Conservation (phyloP, 1,140 invertebrate species). For the Triops longicaudatus region DNA sequence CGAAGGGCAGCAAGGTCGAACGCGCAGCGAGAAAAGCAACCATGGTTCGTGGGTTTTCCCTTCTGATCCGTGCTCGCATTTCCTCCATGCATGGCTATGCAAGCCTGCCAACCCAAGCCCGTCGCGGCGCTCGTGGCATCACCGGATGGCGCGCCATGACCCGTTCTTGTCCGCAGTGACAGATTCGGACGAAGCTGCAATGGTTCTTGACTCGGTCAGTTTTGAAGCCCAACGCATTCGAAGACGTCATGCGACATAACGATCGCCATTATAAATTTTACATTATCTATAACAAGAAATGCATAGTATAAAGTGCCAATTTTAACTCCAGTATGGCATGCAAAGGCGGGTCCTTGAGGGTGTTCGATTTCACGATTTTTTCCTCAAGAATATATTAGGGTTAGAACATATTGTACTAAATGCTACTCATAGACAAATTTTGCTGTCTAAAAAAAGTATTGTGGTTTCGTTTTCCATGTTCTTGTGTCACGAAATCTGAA, state of each 20-base stretch:
- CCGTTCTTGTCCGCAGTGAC: background rate
- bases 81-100: slow-evolving; percentile 22
- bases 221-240: background rate
- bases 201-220: background rate
- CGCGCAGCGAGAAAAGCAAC: background rate
- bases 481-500: too few relatives aligned
- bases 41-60: background rate
- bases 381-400: too few relatives aligned
- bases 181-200: background rate
- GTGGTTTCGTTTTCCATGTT: too few relatives aligned
- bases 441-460: too few relatives aligned
- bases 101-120: background rate
- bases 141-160: background rate
- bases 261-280: background rate
- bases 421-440: too few relatives aligned
- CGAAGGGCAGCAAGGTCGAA: too few relatives aligned
- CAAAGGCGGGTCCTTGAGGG: background rate
- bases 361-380: background rate
- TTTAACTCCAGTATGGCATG: background rate
- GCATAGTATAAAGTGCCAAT: background rate
- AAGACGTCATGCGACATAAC: background rate
- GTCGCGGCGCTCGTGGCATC: background rate
- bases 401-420: too few relatives aligned
- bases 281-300: background rate
- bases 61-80: slow-evolving; percentile 24